phyloP scores from a whole-genome alignment of 2,797 vertebrate species.

The Chaunax sp. region DNA sequence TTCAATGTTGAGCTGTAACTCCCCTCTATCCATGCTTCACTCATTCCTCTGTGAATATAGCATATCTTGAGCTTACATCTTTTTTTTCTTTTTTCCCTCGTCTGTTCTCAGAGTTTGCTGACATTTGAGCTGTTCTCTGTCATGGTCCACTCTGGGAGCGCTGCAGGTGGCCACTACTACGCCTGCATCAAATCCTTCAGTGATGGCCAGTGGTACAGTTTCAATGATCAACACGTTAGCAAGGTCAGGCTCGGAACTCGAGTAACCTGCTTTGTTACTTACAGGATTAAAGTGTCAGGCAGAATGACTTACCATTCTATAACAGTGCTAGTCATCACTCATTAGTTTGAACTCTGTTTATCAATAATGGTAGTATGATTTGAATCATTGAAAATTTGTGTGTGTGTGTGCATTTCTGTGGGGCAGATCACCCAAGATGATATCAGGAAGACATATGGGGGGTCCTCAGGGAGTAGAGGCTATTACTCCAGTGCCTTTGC shows the following conservation, averaged over 20 bases:
- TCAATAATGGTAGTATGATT: neutral
- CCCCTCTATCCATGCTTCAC: neutral
- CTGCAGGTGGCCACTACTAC: slow-evolving; percentile 99
- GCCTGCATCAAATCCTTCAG: slow-evolving; percentile 98
- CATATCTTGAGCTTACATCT: neutral
- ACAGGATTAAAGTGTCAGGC: slow-evolving; percentile 2
- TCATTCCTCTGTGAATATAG: neutral
- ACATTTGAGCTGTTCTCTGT: slow-evolving; percentile 98
- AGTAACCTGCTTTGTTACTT: slow-evolving; percentile 1
- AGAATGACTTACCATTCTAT: slow-evolving; percentile 12
- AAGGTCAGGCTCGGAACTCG: slow-evolving; percentile 85
- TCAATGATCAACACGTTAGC: slow-evolving; percentile 99
- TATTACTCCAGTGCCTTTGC: slow-evolving; percentile 99
- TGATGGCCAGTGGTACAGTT: slow-evolving; percentile 99
- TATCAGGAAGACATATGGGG: slow-evolving; percentile 98
- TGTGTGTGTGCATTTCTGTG: slow-evolving; percentile 29
- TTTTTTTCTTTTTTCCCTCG: slow-evolving; percentile 13
- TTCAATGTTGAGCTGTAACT: neutral
- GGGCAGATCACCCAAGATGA: slow-evolving; percentile 96
- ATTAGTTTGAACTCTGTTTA: neutral
- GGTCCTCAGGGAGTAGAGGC: slow-evolving; percentile 96
- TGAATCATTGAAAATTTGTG: slow-evolving; percentile 3
- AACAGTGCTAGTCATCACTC: neutral
- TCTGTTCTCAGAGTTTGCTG: slow-evolving; percentile 86
- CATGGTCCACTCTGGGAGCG: slow-evolving; percentile 99